Base-by-base conservation (phyloP, 23 tunicate genomes). In the Halocynthia roretzi region DNA sequence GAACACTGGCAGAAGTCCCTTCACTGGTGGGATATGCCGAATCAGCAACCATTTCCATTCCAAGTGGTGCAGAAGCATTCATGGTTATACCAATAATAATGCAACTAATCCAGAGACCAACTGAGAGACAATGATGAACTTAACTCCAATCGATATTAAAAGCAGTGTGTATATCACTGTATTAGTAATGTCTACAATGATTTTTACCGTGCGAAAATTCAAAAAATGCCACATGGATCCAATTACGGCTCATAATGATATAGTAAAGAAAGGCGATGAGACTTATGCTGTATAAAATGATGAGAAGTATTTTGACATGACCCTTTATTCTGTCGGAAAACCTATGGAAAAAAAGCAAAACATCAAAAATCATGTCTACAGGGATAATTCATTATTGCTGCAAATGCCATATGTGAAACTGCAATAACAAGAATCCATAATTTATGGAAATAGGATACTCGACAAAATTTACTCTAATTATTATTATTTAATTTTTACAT, bases 31-130 rank as follows among this genome's bases (percentile, higher is more conserved):
- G 98, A 65, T 86, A 92, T 6, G 88, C 98, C 2, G 92, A 80
- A 68, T 92, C 98, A 40, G 87, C 93, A 10, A 79, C 82, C 83
- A 92, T 74, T 58, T 92, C 98, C 98, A 92, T 92, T 7, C 88
- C 85, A 48, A 92, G 77, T 11, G 98, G 98, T 14, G 86, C 92
- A 40, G 88, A 80, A 11, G 87, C 98, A 63, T 92, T 92, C 78
- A 92, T 75, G 8, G 80, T 64, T 7, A 83, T 86, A 9, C 98
- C 92, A 4, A 92, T 80, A 0, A 92, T 78, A 8, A 86, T 73
- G 72, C 80, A 61, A 6, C 50, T 75, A 6, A 64, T 48, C 98
- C 98, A 92, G 15, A 92, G 22, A 52, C 89, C 86, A 73, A 76
- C 98, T 92, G 81, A 20, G 55, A 86, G 44, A 61, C 48, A 62